A percentile compares a stretch with the other conserved stretches of the same genome.
Conservation (phyloP, 2,797 vertebrate genomes). For the Mus caroli region DNA sequence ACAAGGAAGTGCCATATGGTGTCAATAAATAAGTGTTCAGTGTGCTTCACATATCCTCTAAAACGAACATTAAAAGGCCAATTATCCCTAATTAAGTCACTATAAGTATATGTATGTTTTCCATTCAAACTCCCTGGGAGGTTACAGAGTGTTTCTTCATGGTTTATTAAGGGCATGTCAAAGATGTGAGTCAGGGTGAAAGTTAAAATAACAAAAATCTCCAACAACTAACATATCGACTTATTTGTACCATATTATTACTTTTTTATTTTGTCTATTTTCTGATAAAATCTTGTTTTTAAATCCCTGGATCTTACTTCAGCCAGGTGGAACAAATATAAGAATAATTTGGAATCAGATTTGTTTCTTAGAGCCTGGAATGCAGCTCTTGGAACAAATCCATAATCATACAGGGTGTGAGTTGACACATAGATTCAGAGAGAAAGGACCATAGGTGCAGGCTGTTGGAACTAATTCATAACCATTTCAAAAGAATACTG, state of each 20-base stretch:
- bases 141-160: slow-evolving; percentile 66
- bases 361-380: neutral
- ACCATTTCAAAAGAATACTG: neutral
- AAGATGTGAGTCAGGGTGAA: slow-evolving; percentile 65
- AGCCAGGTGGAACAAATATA: rapidly evolving
- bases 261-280: neutral
- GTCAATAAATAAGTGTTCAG: slow-evolving; percentile 85
- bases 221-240: neutral
- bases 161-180: slow-evolving; percentile 70
- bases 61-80: slow-evolving; percentile 80
- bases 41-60: slow-evolving; percentile 79
- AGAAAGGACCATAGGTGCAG: rapidly evolving
- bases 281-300: neutral
- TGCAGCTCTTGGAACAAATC: neutral
- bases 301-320: neutral
- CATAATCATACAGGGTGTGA: rapidly evolving
- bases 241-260: neutral
- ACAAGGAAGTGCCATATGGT: slow-evolving; percentile 84
- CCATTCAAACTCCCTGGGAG: slow-evolving; percentile 65
- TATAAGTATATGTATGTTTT: slow-evolving; percentile 56
- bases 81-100: slow-evolving; percentile 85
- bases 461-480: rapidly evolving
- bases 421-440: neutral
- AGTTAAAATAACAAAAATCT: slow-evolving; percentile 6
- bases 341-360: neutral